Evolutionary conservation across 2,113 vertebrate genomes (phyloP).

Genomic region (Nycticorax nycticorax): DNA sequence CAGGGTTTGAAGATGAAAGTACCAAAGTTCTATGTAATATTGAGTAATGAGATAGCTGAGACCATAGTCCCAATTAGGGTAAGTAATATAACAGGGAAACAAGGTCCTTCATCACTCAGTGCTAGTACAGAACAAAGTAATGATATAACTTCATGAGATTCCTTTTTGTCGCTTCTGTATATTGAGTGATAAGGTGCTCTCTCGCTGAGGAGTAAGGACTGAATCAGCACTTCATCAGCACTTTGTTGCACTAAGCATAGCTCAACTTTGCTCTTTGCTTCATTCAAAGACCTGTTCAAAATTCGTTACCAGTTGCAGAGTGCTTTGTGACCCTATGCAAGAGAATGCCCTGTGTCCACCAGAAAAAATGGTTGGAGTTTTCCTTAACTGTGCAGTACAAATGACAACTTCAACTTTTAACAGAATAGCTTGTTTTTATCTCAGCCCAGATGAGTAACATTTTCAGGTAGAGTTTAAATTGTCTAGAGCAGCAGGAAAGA

Average conservation of each 20-base stretch:
- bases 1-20: neutral
- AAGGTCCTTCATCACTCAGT: neutral
- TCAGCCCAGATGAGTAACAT: neutral
- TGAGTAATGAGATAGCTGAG: slow-evolving; percentile 24
- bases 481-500: neutral
- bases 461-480: neutral
- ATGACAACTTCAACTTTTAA: neutral
- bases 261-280: neutral
- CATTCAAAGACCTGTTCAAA: neutral
- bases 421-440: neutral
- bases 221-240: neutral
- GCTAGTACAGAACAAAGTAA: neutral
- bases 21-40: neutral
- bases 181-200: neutral
- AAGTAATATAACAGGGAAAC: neutral
- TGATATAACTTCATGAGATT: neutral
- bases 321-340: neutral
- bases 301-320: accelerated
- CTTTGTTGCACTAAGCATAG: neutral
- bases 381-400: neutral
- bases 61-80: neutral
- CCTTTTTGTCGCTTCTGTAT: neutral
- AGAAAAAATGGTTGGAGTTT: neutral
- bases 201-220: neutral
- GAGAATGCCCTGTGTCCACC: neutral